Evolutionary conservation across 2,888 invertebrate species (phyloP), one percentile per base, ranked within the genome.

Genomic region (Pseudoips prasinana): DNA sequence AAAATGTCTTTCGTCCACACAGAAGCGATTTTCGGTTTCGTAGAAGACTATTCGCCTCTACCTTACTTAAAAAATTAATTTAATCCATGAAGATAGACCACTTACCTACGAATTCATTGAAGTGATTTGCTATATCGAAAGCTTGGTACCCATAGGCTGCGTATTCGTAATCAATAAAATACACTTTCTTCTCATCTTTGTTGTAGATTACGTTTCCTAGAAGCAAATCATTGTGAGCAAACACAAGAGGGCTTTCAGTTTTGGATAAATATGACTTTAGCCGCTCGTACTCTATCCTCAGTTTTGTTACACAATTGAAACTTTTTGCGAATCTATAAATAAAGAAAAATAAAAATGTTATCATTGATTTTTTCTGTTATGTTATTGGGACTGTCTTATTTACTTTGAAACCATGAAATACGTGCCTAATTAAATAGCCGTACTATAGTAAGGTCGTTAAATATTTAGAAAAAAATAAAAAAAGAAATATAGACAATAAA

Each of bases 101-200:
- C 88, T 90, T 82, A 94, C 98, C 99, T 55, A 95, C 96, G 89
- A 96, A 98, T 90, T 99, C 99, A 62, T 95, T 94, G 86, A 99
- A 99, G 90, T 99, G 99, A 89, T 99, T 98, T 29, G 95, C 98
- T 74, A 99, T 97, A 81, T 99, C 99, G 78, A 91, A 98, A 5
- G 97, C 96, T 83, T 97, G 97, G 82, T 95, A 98, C 89, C 98
- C 99, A 69, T 93, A 94, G 40, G 92, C 94, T 8, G 97, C 96
- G 83, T 99, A 99, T 83, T 99, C 99, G 80, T 95, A 99, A 87
- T 99, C 99, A 65, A 99, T 99, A 77, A 99, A 98, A 27, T 94
- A 93, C 26, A 98, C 93, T 37, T 85, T 89, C 54, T 92, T 89
- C 55, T 91, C 84, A 38, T 83, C 79, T 69, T 93, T 87, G 67